Conservation (phyloP, 2,797 vertebrate genomes). For the Parotocinclus haroldoi region DNA sequence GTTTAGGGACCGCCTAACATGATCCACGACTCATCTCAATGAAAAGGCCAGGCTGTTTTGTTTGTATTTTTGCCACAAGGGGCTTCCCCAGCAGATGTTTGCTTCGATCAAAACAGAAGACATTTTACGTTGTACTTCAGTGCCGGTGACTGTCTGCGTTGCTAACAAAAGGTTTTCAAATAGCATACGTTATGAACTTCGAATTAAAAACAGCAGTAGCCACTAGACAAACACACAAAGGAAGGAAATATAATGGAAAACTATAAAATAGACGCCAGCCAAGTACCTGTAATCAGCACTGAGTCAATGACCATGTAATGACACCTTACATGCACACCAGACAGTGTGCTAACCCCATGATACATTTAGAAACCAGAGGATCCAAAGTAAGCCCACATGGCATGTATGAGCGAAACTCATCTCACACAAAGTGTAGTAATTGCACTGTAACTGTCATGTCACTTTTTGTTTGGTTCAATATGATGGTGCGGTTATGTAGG, state of each 20-base stretch:
- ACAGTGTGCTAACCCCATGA: no score
- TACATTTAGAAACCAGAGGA: no score
- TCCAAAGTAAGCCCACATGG: no score
- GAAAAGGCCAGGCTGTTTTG: slow-evolving; percentile 22
- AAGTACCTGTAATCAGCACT: slow-evolving; percentile 1
- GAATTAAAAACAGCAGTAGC: slow-evolving; percentile 36
- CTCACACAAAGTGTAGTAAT: no score
- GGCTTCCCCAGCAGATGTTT: slow-evolving; percentile 9
- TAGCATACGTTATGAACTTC: slow-evolving; percentile 1
- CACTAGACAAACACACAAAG: neutral
- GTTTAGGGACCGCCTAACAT: slow-evolving; percentile 23
- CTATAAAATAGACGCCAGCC: neutral
- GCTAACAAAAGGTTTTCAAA: slow-evolving; percentile 24
- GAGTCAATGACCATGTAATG: neutral
- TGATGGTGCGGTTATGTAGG: no score
- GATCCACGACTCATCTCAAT: neutral
- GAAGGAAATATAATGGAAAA: neutral
- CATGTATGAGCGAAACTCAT: no score
- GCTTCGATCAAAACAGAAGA: slow-evolving; percentile 10
- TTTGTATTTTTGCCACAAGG: slow-evolving; percentile 4
- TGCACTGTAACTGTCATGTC: no score
- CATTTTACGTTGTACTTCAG: slow-evolving; percentile 14
- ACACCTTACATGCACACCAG: neutral
- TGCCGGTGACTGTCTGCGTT: neutral
- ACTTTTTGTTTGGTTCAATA: no score